Base-by-base conservation (phyloP, 92 coral and sea anemone species). In the Chrysogorgia sp. region DNA sequence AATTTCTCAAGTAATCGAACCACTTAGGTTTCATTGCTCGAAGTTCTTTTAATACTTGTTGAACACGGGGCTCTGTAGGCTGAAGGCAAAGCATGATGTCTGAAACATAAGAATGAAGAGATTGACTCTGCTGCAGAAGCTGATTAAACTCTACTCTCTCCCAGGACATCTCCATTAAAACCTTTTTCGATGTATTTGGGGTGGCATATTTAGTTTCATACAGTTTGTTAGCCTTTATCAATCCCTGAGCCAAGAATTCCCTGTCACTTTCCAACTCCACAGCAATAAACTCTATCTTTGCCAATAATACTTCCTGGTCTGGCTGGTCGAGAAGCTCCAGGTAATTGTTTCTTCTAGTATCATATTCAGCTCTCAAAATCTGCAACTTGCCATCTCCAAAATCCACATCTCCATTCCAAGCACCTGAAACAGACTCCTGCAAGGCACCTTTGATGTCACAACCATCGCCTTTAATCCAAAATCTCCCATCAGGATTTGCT, bases 91-190 rank as follows among this genome's bases (percentile, higher is more conserved):
- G 4, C 21, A 52, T 17, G 6, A 52, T 3, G 7, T 52, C 59
- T 52, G 21, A 17, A 52, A 52, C 2, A 30, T 64, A 64, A 4
- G 75, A 67, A 40, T 1, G 32, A 0, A 86, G 63, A 58, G 49
- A 61, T 30, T 90, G 90, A 2, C 83, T 71, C 53, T 90, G 90
- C 20, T 63, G 84, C 10, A 86, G 47, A 43, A 89, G 63, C 17
- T 87, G 69, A 47, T 74, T 89, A 71, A n/a, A 89, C 40, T 89
- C 88, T 0, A 89, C 93, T 74, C 84, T 57, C 79, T 82, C 90
- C 92, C 92, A 89, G 40, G 90, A 89, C 3, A 89, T 76, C 12
- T 65, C 76, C 74, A 77, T 89, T 71, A 89, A 30, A 35, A 79
- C 15, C 10, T 78, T 34, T 30, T 71, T 65, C 3, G 92, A 82